Base-by-base conservation (phyloP, 2,888 invertebrate genomes). In the Caenorhabditis plicata region DNA sequence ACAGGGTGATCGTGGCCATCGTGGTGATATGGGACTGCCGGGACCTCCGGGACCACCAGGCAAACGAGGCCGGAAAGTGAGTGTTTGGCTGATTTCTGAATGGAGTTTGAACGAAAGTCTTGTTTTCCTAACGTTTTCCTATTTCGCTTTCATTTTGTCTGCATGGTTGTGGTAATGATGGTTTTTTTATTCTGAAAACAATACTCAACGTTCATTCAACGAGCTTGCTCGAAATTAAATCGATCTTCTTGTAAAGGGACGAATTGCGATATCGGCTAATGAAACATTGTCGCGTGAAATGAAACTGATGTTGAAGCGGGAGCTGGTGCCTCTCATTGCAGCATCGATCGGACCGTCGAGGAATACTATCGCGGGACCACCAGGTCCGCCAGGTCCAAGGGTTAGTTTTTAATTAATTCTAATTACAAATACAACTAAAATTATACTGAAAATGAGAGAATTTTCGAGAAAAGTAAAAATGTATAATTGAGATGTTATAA, bases 31-130 rank as follows among this genome's bases (percentile, higher is more conserved):
- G 17, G 80, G 80, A 47, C 64, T 72, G 13, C 52, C 62, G 8
- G 78, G 78, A 49, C 67, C 73, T 3, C 65, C 56, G 26, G 79
- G 79, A 47, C 50, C 71, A 2, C 64, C 63, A 20, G 80, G 80
- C n/a, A 72, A 75, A 60, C 63, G 72, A 29, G 74, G 73, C 52
- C 48, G 73, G 52, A 49, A 70, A 62, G 76, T 76, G 56, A 57
- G 73, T 66, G 15, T n/a, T n/a, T n/a, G n/a, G n/a, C n/a, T n/a
- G n/a, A n/a, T n/a, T n/a, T n/a, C n/a, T n/a, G n/a, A n/a, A n/a
- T n/a, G n/a, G n/a, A n/a, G n/a, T n/a, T n/a, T n/a, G n/a, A n/a
- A n/a, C 25, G 23, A n/a, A 17, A 20, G 29, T 48, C 26, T 23
- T 46, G 15, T 31, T 27, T 35, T 27, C 26, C 15, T 35, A 15